Conservation (phyloP, 2,888 invertebrate species). For the Leucophenga montana region DNA sequence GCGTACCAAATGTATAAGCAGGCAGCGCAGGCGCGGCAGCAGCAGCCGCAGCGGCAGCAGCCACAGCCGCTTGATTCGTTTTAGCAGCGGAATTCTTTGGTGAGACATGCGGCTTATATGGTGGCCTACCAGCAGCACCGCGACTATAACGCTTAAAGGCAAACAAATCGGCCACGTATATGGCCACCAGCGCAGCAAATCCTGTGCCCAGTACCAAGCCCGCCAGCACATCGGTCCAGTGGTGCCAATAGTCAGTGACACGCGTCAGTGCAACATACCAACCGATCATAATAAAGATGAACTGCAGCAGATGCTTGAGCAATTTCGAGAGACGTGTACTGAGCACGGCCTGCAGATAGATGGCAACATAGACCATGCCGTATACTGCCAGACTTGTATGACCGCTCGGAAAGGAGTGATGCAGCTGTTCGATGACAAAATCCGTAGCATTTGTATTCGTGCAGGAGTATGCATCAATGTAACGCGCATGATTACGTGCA, state of each 20-base stretch:
- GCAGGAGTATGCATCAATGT: constrained; percentile 84
- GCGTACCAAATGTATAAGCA: constrained; percentile 66
- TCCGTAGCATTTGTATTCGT: constrained; percentile 73
- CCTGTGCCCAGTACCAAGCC: constrained; percentile 56
- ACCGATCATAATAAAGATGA: constrained; percentile 65
- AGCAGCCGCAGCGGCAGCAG: constrained; percentile 30
- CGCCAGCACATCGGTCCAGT: constrained; percentile 67
- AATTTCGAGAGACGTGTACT: constrained; percentile 87
- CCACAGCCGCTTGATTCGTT: constrained; percentile 42
- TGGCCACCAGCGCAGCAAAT: constrained; percentile 56
- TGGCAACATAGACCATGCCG: constrained; percentile 87
- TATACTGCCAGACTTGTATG: constrained; percentile 91
- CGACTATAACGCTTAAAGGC: constrained; percentile 52
- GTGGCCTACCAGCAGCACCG: constrained; percentile 26
- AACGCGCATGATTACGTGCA: constrained; percentile 77
- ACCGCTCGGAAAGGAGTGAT: constrained; percentile 93
- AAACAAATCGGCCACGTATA: constrained; percentile 61
- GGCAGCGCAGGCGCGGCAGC: constrained; percentile 57
- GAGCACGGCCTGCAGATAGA: constrained; percentile 90
- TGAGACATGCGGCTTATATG: constrained; percentile 51
- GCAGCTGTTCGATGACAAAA: constrained; percentile 79
- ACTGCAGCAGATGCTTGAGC: constrained; percentile 86
- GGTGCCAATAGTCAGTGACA: constrained; percentile 65
- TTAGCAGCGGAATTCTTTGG: constrained; percentile 53
- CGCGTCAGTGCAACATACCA: constrained; percentile 66